phyloP scores from a whole-genome alignment of 2,113 vertebrate species.

The Canis aureus region DNA sequence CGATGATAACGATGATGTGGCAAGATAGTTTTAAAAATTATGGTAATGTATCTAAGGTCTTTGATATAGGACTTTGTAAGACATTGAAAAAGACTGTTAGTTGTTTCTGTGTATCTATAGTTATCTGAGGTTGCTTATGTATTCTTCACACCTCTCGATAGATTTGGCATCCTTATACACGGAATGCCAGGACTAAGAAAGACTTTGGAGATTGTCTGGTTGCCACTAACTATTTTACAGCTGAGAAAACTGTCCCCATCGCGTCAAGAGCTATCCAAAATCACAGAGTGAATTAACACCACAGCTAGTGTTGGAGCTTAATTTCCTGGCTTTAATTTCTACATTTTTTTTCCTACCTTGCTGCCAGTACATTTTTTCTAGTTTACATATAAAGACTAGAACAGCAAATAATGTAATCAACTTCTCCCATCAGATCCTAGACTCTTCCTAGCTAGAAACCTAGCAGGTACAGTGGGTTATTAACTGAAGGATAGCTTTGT shows the following conservation, averaged over 20 bases:
- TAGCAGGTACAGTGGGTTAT: not conserved
- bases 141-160: not conserved
- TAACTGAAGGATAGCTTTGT: not conserved
- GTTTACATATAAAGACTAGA: not conserved
- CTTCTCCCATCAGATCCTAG: not conserved
- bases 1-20: not conserved
- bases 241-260: not conserved
- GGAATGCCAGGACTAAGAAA: not conserved
- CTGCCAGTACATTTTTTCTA: not conserved
- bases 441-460: not conserved
- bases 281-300: not conserved
- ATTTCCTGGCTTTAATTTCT: not conserved
- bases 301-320: not conserved
- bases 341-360: not conserved
- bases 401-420: not conserved
- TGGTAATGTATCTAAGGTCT: not conserved
- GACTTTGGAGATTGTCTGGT: not conserved
- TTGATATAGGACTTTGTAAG: not conserved
- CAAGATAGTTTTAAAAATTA: not conserved
- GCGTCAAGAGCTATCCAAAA: not conserved
- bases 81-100: not conserved
- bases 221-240: constrained; percentile 11
- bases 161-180: not conserved
- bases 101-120: not conserved
- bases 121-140: not conserved